These are phyloP conservation scores for Morpho deidamia DNA, from an alignment of 2,888 invertebrate species.

Conservation along the genomic window DNA sequence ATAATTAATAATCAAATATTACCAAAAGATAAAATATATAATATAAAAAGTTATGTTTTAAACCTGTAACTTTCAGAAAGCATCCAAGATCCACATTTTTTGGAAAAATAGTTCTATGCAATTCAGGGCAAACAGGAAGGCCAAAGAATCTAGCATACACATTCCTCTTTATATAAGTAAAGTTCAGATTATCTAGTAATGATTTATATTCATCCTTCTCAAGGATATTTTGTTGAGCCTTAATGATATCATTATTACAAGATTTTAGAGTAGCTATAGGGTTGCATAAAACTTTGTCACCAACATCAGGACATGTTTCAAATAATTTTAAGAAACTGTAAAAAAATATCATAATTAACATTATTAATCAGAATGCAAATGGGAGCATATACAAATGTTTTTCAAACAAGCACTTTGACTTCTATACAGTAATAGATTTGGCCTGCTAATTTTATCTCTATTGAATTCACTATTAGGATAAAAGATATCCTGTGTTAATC, in stretches of 20 bases:
- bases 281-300: slow-evolving; percentile 81
- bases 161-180: slow-evolving; percentile 77
- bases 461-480: too few species aligned
- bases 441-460: too few species aligned
- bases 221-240: slow-evolving; percentile 78
- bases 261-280: slow-evolving; percentile 80
- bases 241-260: slow-evolving; percentile 80
- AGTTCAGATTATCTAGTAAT: slow-evolving; percentile 41
- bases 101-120: slow-evolving; percentile 82
- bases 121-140: slow-evolving; percentile 83
- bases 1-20: too few species aligned
- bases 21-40: too few species aligned
- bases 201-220: slow-evolving; percentile 55
- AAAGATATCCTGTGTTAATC: too few species aligned
- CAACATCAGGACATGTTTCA: slow-evolving; percentile 82
- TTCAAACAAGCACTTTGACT: too few species aligned
- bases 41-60: too few species aligned
- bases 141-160: slow-evolving; percentile 83
- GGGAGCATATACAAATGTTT: too few species aligned
- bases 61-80: slow-evolving; percentile 86
- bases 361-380: too few species aligned
- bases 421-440: too few species aligned
- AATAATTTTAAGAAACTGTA: slow-evolving; percentile 84
- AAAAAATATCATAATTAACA: slow-evolving; percentile 24
- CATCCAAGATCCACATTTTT: slow-evolving; percentile 83